phyloP scores from a whole-genome alignment of 2,113 vertebrate genomes.

The Plecotus auritus region DNA sequence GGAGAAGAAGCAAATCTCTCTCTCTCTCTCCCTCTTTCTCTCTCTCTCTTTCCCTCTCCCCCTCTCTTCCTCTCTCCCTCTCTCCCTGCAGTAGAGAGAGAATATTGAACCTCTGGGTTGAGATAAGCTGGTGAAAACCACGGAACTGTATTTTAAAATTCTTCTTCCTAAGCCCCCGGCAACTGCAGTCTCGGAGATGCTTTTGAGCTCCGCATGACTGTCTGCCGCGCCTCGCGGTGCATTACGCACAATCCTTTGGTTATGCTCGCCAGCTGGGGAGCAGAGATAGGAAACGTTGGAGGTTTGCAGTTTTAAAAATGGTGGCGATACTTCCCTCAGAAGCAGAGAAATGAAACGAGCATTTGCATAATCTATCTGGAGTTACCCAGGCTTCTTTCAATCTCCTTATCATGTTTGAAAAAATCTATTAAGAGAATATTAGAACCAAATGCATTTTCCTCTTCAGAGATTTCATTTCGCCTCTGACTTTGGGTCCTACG shows the following conservation, averaged over 20 bases:
- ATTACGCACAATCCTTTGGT: conserved; percentile 92
- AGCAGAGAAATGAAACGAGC: conserved; percentile 75
- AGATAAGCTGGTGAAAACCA: conserved; percentile 61
- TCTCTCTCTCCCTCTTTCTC: neutral
- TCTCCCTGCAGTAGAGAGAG: neutral
- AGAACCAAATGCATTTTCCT: conserved; percentile 52
- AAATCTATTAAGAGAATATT: conserved; percentile 81
- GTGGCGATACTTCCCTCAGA: conserved; percentile 68
- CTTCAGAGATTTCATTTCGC: conserved; percentile 35
- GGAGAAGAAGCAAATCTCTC: neutral
- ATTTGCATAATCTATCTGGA: conserved; percentile 85
- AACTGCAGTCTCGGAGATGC: conserved; percentile 57
- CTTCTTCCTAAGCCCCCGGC: conserved; percentile 66
- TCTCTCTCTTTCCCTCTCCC: too few relatives aligned
- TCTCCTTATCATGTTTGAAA: conserved; percentile 77
- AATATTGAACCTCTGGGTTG: conserved; percentile 58
- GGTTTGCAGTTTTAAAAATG: conserved; percentile 77
- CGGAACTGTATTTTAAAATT: conserved; percentile 62
- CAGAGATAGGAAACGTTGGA: conserved; percentile 90
- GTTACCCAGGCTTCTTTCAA: conserved; percentile 78
- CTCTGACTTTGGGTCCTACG: neutral
- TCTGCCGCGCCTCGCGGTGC: conserved; percentile 68
- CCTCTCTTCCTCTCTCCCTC: too few relatives aligned
- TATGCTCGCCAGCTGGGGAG: conserved; percentile 93
- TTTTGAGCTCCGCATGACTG: conserved; percentile 68